phyloP scores from a whole-genome alignment of 2,888 invertebrate species.

The Phortica magna region DNA sequence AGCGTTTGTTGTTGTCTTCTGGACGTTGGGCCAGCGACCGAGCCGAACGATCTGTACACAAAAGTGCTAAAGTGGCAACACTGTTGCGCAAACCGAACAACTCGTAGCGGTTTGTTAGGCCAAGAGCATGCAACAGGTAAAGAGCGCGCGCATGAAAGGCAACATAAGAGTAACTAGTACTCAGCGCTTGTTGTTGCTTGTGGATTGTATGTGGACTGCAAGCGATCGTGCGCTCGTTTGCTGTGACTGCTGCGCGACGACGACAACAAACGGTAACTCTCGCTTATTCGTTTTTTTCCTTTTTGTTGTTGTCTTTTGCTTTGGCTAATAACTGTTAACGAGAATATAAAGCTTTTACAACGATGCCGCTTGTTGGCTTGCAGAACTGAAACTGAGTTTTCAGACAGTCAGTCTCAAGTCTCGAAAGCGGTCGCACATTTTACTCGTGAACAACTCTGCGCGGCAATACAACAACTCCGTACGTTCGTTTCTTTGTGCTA shows the following conservation, averaged over 20 bases:
- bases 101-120: not conserved
- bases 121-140: conserved; percentile 21
- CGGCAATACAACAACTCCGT: not conserved
- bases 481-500: not conserved
- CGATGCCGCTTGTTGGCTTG: conserved; percentile 26
- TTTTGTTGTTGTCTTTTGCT: conserved; percentile 44
- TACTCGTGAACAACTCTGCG: not conserved
- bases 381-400: conserved; percentile 62
- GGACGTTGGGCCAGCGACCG: conserved; percentile 57
- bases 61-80: conserved; percentile 28
- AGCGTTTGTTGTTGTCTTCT: conserved; percentile 43
- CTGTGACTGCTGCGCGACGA: not conserved
- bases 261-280: conserved; percentile 31
- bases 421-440: conserved; percentile 68
- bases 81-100: conserved; percentile 50
- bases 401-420: conserved; percentile 73
- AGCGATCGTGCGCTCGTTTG: conserved; percentile 22
- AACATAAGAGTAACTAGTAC: not conserved
- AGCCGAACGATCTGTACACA: conserved; percentile 13
- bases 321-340: conserved; percentile 30
- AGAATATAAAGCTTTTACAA: conserved; percentile 15
- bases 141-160: not conserved
- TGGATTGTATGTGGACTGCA: conserved; percentile 20
- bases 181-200: not conserved
- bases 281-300: conserved; percentile 14